A percentile compares a stretch with the other conserved stretches of the same genome.
These are phyloP conservation scores for Cynocephalus volans DNA, from an alignment of 2,113 vertebrate genomes.

Conservation along the genomic window DNA sequence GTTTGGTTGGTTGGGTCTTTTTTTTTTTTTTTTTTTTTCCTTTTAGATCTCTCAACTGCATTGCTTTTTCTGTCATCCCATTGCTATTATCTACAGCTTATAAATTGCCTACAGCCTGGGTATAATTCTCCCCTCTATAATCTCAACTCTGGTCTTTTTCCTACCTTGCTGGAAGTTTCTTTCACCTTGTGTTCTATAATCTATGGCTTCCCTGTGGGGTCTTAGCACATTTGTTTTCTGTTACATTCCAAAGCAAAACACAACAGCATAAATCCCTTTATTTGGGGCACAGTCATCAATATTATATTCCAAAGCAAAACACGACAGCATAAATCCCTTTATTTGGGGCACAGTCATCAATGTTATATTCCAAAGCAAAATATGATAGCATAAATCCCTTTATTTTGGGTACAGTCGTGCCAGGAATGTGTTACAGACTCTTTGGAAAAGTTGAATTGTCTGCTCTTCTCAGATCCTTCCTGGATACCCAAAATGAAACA, in stretches of 20 bases:
- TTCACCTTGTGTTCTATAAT: background rate
- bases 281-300: no score
- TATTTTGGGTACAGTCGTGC: background rate
- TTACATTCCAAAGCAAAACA: no score
- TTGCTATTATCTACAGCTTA: background rate
- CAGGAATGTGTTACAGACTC: background rate
- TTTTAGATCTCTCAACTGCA: background rate
- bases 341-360: no score
- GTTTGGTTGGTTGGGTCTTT: no score
- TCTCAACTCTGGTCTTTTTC: background rate
- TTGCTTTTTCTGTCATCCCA: background rate
- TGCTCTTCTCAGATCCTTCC: background rate
- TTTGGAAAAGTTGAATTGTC: constrained; percentile 62
- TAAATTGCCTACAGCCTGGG: background rate
- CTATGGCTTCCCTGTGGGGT: background rate
- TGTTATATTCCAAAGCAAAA: no score
- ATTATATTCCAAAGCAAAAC: no score
- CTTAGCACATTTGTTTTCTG: background rate
- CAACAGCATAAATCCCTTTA: no score
- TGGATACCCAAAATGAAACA: constrained; percentile 41
- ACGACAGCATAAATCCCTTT: no score
- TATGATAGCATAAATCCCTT: background rate
- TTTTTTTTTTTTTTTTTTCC: background rate
- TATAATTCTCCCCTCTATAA: background rate
- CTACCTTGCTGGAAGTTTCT: background rate